Conservation (phyloP, 1,140 invertebrate genomes). For the Calephelis nemesis region DNA sequence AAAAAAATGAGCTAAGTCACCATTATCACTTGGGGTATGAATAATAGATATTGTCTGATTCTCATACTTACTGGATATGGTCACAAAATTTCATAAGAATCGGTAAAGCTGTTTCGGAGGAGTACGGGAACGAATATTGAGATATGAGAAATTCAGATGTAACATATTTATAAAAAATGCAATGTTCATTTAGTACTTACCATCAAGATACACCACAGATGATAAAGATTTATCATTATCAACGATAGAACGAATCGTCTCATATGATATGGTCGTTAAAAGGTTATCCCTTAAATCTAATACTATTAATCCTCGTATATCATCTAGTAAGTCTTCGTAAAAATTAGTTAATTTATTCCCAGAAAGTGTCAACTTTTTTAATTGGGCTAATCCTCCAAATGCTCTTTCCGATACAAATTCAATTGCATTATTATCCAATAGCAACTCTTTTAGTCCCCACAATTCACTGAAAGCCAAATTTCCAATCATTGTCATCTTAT, state of each 20-base stretch:
- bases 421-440: conserved; percentile 85
- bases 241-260: conserved; percentile 86
- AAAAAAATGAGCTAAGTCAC: too few species aligned
- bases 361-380: conserved; percentile 84
- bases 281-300: conserved; percentile 87
- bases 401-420: conserved; percentile 84
- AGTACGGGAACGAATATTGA: too few species aligned
- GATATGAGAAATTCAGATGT: too few species aligned
- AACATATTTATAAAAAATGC: not conserved
- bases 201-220: conserved; percentile 85
- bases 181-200: conserved; percentile 76
- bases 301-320: conserved; percentile 82
- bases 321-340: conserved; percentile 83
- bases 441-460: conserved; percentile 84
- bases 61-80: too few species aligned
- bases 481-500: conserved; percentile 85
- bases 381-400: conserved; percentile 84
- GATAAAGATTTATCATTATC: conserved; percentile 78
- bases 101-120: too few species aligned
- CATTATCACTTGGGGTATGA: too few species aligned
- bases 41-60: too few species aligned
- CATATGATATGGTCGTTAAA: conserved; percentile 85
- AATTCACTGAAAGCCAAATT: conserved; percentile 88
- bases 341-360: conserved; percentile 86
- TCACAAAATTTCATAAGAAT: too few species aligned